A percentile compares a stretch with the other conserved stretches of the same genome.
phyloP scores from a whole-genome alignment of 2,797 vertebrate species.

The Gallinago nigripennis region DNA sequence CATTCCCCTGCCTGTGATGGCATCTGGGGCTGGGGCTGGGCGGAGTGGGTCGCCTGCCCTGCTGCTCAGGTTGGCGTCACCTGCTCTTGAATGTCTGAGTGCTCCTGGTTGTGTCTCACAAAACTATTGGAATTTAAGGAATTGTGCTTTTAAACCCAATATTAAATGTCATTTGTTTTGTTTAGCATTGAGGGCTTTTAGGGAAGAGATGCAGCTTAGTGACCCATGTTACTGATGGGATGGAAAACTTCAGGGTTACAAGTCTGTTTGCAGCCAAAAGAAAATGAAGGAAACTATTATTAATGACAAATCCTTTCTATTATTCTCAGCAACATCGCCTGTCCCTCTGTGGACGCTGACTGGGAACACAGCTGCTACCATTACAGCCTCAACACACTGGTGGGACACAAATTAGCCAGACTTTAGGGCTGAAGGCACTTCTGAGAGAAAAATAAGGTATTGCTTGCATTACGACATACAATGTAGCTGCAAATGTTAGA shows the following conservation, averaged over 20 bases:
- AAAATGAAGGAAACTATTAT: neutral
- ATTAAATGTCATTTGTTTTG: neutral
- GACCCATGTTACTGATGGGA: neutral
- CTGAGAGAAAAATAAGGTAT: neutral
- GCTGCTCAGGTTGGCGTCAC: constrained; percentile 61
- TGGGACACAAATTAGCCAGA: neutral
- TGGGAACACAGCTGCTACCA: neutral
- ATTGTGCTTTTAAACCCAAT: neutral
- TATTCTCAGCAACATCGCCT: neutral
- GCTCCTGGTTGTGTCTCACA: neutral
- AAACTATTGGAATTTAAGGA: constrained; percentile 39
- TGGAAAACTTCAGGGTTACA: neutral
- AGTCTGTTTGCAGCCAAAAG: neutral
- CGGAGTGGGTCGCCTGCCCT: constrained; percentile 17
- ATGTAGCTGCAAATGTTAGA: neutral
- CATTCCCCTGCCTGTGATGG: constrained; percentile 35
- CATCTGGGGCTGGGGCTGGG: constrained; percentile 8
- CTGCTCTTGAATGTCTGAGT: constrained; percentile 44
- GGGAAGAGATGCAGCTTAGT: neutral
- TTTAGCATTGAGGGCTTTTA: neutral
- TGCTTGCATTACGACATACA: fast-evolving
- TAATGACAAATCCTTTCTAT: neutral
- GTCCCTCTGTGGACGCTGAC: neutral
- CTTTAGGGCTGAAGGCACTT: neutral
- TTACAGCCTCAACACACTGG: neutral